Percentiles rank a stretch among this genome's conserved stretches.
Evolutionary conservation across 2,888 invertebrate genomes (phyloP).

Genomic region (Apotomis capreana): DNA sequence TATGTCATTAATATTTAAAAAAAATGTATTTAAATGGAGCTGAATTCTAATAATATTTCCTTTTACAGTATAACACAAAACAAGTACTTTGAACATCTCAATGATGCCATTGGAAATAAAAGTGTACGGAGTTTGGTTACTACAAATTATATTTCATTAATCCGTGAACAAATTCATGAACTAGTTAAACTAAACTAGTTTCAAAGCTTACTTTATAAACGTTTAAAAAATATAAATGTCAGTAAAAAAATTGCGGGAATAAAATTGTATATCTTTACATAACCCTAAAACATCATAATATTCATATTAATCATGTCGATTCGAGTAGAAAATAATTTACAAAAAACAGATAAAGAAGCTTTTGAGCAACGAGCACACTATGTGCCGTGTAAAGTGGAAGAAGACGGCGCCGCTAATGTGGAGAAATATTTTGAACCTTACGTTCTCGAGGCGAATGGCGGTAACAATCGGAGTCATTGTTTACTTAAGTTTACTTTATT

Average conservation of each 20-base stretch:
- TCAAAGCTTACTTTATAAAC: conserved; percentile 3
- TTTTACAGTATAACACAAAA: too few relatives aligned
- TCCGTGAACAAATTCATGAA: too few relatives aligned
- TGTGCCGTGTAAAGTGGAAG: conserved; percentile 88
- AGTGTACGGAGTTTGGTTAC: too few relatives aligned
- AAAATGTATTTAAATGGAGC: too few relatives aligned
- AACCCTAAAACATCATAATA: not conserved
- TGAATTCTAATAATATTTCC: too few relatives aligned
- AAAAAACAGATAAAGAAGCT: conserved; percentile 66
- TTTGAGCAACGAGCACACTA: conserved; percentile 84
- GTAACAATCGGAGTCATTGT: conserved; percentile 61
- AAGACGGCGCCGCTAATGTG: conserved; percentile 87
- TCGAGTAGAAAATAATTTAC: conserved; percentile 83
- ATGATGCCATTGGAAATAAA: conserved; percentile 3
- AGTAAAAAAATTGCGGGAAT: conserved; percentile 9
- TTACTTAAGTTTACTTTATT: conserved; percentile 3
- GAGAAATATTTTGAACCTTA: conserved; percentile 87
- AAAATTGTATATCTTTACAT: not conserved
- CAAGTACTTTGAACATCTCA: not conserved
- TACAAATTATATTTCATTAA: too few relatives aligned
- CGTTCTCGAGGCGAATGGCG: conserved; percentile 75
- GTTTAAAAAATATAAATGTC: not conserved
- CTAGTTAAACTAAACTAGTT: not conserved
- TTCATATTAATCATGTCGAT: conserved; percentile 75
- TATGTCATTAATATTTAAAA: too few relatives aligned